Evolutionary conservation across 2,113 vertebrate genomes (phyloP).

Genomic region (Fulmarus glacialis): DNA sequence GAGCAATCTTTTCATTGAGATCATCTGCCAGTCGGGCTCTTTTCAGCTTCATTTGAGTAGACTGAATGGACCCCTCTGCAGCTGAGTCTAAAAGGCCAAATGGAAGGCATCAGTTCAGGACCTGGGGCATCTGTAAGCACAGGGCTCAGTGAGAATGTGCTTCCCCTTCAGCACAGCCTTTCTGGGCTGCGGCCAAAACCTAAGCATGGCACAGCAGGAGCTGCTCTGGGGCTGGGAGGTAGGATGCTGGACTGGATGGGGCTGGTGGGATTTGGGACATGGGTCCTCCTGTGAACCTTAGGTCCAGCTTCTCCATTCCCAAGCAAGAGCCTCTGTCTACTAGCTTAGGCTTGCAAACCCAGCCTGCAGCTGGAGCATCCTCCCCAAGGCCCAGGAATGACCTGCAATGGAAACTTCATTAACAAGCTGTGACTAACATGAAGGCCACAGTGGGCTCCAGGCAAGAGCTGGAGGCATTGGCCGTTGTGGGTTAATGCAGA

Average conservation of each 20-base stretch:
- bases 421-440: background rate
- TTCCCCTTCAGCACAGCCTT: background rate
- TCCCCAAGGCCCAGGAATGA: background rate
- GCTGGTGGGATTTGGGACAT: background rate
- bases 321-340: background rate
- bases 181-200: background rate
- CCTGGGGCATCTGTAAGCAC: background rate
- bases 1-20: conserved; percentile 90
- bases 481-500: background rate
- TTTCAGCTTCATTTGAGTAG: conserved; percentile 90
- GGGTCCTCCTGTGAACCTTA: background rate
- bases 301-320: background rate
- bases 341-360: background rate
- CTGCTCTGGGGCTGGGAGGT: background rate
- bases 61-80: conserved; percentile 81
- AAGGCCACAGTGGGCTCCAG: background rate
- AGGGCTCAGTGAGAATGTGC: rapidly evolving
- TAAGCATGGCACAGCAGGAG: background rate
- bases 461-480: too few species aligned
- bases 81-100: conserved; percentile 77
- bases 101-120: conserved; percentile 1
- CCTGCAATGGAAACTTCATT: background rate
- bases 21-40: conserved; percentile 88
- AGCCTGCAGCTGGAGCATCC: background rate
- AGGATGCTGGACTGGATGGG: background rate